Evolutionary conservation across 2,113 vertebrate genomes (phyloP).

Genomic region (Steatornis caripensis): DNA sequence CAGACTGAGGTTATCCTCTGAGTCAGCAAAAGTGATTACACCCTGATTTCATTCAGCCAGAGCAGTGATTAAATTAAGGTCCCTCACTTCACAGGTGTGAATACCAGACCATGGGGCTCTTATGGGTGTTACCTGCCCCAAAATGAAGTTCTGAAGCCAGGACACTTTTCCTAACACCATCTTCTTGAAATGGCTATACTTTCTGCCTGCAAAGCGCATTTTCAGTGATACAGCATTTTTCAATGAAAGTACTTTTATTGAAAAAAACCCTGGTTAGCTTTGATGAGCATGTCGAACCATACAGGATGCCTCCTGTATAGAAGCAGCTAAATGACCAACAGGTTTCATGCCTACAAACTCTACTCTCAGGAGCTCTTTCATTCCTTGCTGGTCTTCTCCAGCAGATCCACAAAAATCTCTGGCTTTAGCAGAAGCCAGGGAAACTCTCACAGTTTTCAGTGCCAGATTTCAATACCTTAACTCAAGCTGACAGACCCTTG

Average conservation of each 20-base stretch:
- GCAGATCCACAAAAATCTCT: not conserved
- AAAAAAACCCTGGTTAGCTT: not conserved
- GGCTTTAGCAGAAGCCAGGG: not conserved
- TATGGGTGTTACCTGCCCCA: accelerated
- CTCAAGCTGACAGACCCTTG: not conserved
- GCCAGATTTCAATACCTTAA: not conserved
- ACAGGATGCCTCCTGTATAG: not conserved
- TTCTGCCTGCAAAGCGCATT: not conserved
- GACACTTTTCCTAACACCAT: not conserved
- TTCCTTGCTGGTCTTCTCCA: not conserved
- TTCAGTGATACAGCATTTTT: not conserved
- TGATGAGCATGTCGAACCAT: not conserved
- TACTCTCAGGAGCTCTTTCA: not conserved
- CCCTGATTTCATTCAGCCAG: not conserved
- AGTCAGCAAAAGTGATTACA: not conserved
- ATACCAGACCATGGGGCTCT: not conserved
- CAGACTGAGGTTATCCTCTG: not conserved
- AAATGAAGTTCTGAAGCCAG: not conserved
- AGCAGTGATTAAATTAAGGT: not conserved
- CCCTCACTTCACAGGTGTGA: not conserved
- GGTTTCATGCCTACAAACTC: not conserved
- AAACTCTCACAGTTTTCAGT: not conserved
- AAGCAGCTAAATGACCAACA: not conserved
- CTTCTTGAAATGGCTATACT: not conserved
- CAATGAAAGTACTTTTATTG: not conserved